Base-by-base conservation (phyloP, 2,888 invertebrate genomes). In the Tuberolachnus salignus region DNA sequence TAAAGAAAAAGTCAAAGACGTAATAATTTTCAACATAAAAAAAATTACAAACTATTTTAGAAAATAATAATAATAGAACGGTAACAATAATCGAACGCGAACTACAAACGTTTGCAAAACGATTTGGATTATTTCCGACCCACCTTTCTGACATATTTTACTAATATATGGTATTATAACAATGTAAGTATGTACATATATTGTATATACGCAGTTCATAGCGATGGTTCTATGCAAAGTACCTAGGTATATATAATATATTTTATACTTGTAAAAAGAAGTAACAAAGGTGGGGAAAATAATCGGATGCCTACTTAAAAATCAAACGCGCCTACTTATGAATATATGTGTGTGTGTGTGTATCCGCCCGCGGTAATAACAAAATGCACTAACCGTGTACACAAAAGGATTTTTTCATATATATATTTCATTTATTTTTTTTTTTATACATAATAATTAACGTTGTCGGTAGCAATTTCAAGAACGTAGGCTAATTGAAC, bases 401-500 rank as follows among this genome's bases (percentile, higher is more conserved):
- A 49, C 59, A 78, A 78, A 69, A 49, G 59, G 49, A n/a, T 13
- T 26, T 72, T n/a, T 66, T 55, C 42, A 74, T 74, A 34, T 23
- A 21, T 53, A 34, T 69, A 53, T 53, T 53, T 44, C 11, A 16
- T 49, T 49, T 57, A 67, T 75, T 66, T 42, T 55, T 34, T 59
- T 34, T 67, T 59, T 67, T 53, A 11, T 42, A 63, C 23, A 44
- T 57, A 67, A 75, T 75, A 66, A 75, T 75, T 75, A 75, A 75
- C 34, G 66, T 75, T 57, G 75, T 75, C 26, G 67, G 66, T 67
- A 57, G 57, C 57, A 23, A 75, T 75, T 75, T 75, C 67, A 46
- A 78, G 75, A 78, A 46, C 75, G 49, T 49, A 34, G 67, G 75
- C 75, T 78, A 78, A 78, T 78, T 78, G 75, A 78, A 78, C 67